These are phyloP conservation scores for Stenodera caucasica DNA, from an alignment of 2,888 invertebrate genomes.

Conservation along the genomic window DNA sequence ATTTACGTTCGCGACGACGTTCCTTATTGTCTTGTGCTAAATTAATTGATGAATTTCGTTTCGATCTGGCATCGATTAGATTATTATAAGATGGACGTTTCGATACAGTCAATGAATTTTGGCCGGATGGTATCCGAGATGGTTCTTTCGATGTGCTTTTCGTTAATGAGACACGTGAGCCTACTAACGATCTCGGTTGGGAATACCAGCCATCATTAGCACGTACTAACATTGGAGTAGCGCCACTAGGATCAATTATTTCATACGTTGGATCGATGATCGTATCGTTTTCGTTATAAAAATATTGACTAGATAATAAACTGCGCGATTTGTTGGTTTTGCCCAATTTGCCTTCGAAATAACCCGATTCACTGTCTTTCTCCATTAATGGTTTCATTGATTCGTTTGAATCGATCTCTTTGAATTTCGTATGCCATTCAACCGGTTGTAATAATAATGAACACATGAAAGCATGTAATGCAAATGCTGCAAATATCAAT, in stretches of 20 bases:
- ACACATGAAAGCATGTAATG: conserved; percentile 69
- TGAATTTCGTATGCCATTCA: conserved; percentile 68
- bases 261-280: conserved; percentile 63
- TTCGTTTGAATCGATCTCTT: conserved; percentile 35
- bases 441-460: conserved; percentile 73
- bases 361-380: conserved; percentile 20
- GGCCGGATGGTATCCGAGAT: conserved; percentile 34
- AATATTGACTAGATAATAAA: conserved; percentile 66
- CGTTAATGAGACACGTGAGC: conserved; percentile 48
- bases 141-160: conserved; percentile 35
- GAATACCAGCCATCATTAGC: conserved; percentile 67
- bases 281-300: conserved; percentile 66
- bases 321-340: conserved; percentile 54
- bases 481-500: conserved; percentile 67
- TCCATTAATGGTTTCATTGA: conserved; percentile 18
- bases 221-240: conserved; percentile 67
- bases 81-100: conserved; percentile 46
- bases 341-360: conserved; percentile 27
- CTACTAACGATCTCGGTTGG: conserved; percentile 47
- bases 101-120: conserved; percentile 54
- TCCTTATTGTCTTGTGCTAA: conserved; percentile 30
- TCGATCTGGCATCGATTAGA: conserved; percentile 37
- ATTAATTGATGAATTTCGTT: conserved; percentile 28
- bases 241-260: conserved; percentile 62
- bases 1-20: conserved; percentile 35